Evolutionary conservation across 2,888 invertebrate genomes (phyloP).

Genomic region (Teleogryllus oceanicus): DNA sequence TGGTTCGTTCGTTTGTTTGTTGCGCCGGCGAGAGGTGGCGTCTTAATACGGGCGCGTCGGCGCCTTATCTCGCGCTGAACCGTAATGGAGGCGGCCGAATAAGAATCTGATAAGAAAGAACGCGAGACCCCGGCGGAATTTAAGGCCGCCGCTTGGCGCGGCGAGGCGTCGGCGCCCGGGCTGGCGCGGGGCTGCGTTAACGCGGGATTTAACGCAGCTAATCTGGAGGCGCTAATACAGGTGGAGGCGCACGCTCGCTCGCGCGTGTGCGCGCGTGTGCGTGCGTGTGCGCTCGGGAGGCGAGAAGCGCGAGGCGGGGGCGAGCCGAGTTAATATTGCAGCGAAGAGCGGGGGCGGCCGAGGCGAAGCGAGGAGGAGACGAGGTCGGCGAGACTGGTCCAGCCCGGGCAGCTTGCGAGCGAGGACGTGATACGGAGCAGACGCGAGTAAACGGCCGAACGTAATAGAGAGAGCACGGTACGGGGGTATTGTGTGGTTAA

Average conservation of each 20-base stretch:
- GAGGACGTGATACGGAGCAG: too few species aligned
- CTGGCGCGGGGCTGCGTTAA: not conserved
- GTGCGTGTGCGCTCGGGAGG: not conserved
- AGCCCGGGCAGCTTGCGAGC: too few species aligned
- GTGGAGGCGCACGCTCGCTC: not conserved
- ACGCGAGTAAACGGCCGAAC: too few species aligned
- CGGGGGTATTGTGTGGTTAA: too few species aligned
- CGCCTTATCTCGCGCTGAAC: not conserved
- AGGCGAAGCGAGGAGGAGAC: too few species aligned
- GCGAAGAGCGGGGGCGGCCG: not conserved
- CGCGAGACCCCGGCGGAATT: not conserved
- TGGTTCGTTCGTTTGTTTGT: not conserved
- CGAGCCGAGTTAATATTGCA: not conserved
- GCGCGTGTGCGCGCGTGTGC: not conserved
- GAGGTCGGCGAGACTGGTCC: too few species aligned
- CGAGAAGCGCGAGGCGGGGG: not conserved
- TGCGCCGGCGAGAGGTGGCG: not conserved
- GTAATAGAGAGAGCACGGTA: too few species aligned
- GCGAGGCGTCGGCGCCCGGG: not conserved
- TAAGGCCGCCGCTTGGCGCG: not conserved
- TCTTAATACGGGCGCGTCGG: not conserved
- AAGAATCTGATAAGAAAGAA: constrained; percentile 18
- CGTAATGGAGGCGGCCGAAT: not conserved
- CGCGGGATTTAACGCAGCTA: not conserved
- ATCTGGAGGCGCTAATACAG: not conserved